Evolutionary conservation across 2,797 vertebrate genomes (phyloP), one percentile per base, ranked within the genome.

Genomic region (Phoeniculus purpureus): DNA sequence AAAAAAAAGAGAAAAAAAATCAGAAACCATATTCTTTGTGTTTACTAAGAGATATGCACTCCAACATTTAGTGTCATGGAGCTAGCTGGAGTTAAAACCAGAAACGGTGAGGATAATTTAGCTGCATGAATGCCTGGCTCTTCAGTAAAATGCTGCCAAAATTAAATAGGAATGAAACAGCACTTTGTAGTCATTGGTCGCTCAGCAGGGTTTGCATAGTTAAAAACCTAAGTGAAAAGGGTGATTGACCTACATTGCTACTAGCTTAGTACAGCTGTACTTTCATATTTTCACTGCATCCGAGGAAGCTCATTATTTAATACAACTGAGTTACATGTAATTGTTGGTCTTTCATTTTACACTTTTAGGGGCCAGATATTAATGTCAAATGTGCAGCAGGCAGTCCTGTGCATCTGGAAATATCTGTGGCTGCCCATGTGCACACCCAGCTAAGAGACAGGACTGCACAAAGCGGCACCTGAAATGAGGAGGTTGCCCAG

Each of bases 181-280:
- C 96, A 97, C 96, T 97, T 96, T 96, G 96, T 97, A 97, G 95
- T 96, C 96, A 96, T 96, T 96, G 96, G 96, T 94, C 62, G 95
- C 96, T 95, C 96, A 96, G 96, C 96, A 15, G 96, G 96, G 91
- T 96, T 96, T 92, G 95, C 87, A 90, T 96, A 97, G 96, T 96
- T 97, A 97, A 97, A 97, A 96, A 96, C 95, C 94, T 94, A 94
- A 96, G 95, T 97, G 96, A 97, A 95, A 96, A 95, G 96, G 96
- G 96, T 96, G 96, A 96, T 96, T 97, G 96, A 97, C 96, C 96
- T 97, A 96, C 95, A 96, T 96, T 96, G 96, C 95, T 93, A 95
- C 92, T 76, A 95, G 95, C 95, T 96, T 94, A 86, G 94, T 93
- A 93, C 95, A 96, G 96, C 96, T 97, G 95, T 96, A 96, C 95